Percentiles rank a stretch among this genome's conserved stretches.
Evolutionary conservation across 2,797 vertebrate genomes (phyloP).

Genomic region (Hapalemur alaotrensis): DNA sequence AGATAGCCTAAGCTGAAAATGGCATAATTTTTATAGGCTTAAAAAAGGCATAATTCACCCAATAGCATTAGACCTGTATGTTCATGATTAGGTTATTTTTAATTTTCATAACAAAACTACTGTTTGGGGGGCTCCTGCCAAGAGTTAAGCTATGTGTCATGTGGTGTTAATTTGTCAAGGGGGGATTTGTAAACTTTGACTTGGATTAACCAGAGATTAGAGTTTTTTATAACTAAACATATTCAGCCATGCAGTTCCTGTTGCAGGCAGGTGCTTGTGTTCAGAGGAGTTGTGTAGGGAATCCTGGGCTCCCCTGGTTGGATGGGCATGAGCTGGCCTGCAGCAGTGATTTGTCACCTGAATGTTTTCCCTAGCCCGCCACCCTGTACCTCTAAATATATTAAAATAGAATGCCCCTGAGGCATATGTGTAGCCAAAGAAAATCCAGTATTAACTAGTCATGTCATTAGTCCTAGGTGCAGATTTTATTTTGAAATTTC

Average conservation of each 20-base stretch:
- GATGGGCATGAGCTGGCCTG: not conserved
- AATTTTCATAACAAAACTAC: slow-evolving; percentile 45
- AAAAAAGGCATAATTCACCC: not conserved
- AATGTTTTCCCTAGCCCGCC: not conserved
- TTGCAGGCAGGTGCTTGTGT: not conserved
- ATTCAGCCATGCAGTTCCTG: not conserved
- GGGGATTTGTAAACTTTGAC: not conserved
- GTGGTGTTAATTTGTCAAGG: not conserved
- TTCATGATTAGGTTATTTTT: slow-evolving; percentile 13
- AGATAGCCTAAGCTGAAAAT: not conserved
- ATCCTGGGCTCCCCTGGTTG: accelerated
- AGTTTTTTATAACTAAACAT: not conserved
- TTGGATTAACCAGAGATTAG: not conserved
- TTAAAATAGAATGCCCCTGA: not conserved
- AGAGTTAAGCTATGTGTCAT: not conserved
- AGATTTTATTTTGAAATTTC: slow-evolving; percentile 17
- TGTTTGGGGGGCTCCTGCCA: not conserved
- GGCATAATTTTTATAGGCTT: not conserved
- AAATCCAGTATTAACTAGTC: not conserved
- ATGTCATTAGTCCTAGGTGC: not conserved
- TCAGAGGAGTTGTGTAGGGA: not conserved
- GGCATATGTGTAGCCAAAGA: not conserved
- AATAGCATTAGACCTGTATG: not conserved
- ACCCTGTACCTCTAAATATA: not conserved
- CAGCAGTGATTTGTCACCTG: not conserved